Evolutionary conservation across 1,140 invertebrate species (phyloP).

Genomic region (Neodiprion fabricii): DNA sequence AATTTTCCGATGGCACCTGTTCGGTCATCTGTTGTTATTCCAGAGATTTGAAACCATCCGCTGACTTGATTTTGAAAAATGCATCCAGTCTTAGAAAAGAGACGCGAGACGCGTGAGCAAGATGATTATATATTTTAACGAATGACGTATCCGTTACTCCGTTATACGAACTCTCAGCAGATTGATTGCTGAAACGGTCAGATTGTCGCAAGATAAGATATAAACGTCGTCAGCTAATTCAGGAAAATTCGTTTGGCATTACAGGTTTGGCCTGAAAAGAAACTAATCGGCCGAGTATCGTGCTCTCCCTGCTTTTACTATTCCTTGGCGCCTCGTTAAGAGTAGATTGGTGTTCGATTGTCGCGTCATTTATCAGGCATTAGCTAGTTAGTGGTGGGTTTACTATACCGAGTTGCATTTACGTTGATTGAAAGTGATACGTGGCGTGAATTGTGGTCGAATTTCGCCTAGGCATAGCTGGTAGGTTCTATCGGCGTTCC

Average conservation of each 20-base stretch:
- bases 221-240: neutral
- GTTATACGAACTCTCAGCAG: too few relatives aligned
- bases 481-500: too few relatives aligned
- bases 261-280: neutral
- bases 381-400: neutral
- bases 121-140: too few relatives aligned
- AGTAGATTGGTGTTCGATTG: neutral
- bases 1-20: neutral
- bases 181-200: too few relatives aligned
- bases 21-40: neutral
- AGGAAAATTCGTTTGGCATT: neutral
- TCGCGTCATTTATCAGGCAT: neutral
- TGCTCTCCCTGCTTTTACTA: neutral
- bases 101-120: too few relatives aligned
- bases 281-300: neutral
- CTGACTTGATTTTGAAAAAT: too few relatives aligned
- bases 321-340: conserved; percentile 2
- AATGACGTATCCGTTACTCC: too few relatives aligned
- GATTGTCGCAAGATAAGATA: too few relatives aligned
- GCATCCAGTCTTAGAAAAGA: too few relatives aligned
- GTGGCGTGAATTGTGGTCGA: neutral
- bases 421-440: conserved; percentile 1
- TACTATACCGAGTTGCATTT: neutral
- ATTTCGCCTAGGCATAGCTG: neutral
- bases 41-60: too few relatives aligned